Evolutionary conservation across 35 echinoderm and acorn worm genomes (phyloP).

Genomic region (Nesometra sesokonis): DNA sequence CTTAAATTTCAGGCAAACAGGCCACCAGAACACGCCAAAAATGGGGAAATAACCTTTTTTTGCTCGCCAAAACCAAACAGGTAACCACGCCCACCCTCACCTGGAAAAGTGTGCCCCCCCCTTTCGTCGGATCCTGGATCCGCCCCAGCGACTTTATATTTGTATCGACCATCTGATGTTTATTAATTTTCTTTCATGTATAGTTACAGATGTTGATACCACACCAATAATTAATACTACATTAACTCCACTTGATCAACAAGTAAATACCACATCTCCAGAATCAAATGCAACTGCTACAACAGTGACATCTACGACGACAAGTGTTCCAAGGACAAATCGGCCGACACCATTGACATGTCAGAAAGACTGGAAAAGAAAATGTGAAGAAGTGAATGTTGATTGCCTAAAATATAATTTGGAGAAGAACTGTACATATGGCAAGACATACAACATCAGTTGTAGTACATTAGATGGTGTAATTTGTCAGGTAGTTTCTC

Average conservation of each 20-base stretch:
- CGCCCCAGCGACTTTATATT: too few relatives aligned
- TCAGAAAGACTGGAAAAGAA: not conserved
- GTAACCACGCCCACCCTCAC: too few relatives aligned
- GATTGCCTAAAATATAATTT: not conserved
- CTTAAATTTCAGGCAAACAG: too few relatives aligned
- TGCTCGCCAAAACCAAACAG: too few relatives aligned
- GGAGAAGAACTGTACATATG: not conserved
- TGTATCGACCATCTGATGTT: too few relatives aligned
- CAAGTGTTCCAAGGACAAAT: not conserved
- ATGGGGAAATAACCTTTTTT: too few relatives aligned
- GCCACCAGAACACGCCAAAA: too few relatives aligned
- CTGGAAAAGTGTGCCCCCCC: too few relatives aligned
- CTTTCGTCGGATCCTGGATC: too few relatives aligned
- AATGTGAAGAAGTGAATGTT: not conserved
- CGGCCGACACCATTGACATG: not conserved
- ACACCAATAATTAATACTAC: not conserved
- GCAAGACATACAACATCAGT: not conserved
- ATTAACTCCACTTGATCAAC: not conserved
- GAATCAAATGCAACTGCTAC: not conserved
- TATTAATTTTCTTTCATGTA: too few relatives aligned
- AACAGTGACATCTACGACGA: not conserved
- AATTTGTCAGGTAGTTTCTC: not conserved
- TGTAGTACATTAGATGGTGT: not conserved
- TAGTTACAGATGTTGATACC: not conserved
- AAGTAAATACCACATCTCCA: not conserved